A percentile compares a stretch with the other conserved stretches of the same genome.
Conservation (phyloP, 1,140 invertebrate species). For the Lordiphosa collinella region DNA sequence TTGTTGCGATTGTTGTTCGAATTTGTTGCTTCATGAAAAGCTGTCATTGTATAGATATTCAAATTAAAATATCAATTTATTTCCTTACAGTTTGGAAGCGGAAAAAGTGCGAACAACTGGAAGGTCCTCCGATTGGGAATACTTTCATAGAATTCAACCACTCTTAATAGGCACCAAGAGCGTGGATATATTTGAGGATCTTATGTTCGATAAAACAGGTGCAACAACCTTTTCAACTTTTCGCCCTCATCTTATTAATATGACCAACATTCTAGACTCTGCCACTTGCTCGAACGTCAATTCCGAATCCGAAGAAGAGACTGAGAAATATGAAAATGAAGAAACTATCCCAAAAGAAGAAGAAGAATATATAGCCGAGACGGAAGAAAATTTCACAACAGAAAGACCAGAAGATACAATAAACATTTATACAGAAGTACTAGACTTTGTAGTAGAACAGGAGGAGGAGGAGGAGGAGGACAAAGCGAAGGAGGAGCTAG, state of each 20-base stretch:
- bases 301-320: no score
- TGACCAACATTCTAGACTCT: no score
- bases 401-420: no score
- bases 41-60: no score
- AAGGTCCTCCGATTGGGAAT: conserved; percentile 31
- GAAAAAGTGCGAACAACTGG: conserved; percentile 23
- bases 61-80: background rate
- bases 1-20: no score
- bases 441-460: no score
- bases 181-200: conserved; percentile 44
- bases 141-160: conserved; percentile 40
- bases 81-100: conserved; percentile 20
- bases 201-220: conserved; percentile 32
- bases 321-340: no score
- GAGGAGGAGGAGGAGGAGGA: background rate
- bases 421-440: no score
- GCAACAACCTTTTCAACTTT: background rate
- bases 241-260: no score
- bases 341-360: background rate
- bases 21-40: no score
- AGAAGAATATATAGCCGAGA: background rate
- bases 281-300: no score
- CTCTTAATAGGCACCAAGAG: conserved; percentile 23
- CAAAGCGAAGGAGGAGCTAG: background rate
- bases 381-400: background rate